Evolutionary conservation across 2,888 invertebrate species (phyloP).

Genomic region (Phalangium opilio): DNA sequence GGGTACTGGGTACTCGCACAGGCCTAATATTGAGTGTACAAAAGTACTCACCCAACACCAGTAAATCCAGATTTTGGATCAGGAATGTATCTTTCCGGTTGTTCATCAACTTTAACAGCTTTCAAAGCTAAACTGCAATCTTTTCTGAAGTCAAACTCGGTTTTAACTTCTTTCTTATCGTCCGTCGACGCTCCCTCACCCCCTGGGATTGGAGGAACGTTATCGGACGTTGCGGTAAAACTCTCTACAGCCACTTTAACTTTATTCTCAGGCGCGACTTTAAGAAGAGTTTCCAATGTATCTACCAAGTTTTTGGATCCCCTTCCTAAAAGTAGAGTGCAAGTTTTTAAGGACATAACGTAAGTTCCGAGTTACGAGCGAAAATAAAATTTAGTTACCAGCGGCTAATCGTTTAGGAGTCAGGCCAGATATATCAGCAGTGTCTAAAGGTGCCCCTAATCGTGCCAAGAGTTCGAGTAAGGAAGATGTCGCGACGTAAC

Average conservation of each 20-base stretch:
- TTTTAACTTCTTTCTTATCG: no score
- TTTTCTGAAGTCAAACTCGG: slow-evolving; percentile 21
- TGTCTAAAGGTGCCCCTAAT: slow-evolving; percentile 26
- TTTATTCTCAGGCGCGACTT: neutral
- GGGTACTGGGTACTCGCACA: no score
- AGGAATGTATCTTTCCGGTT: slow-evolving; percentile 23
- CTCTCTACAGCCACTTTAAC: neutral
- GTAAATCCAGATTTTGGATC: slow-evolving; percentile 25
- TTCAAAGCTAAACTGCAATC: slow-evolving; percentile 26
- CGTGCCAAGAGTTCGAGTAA: slow-evolving; percentile 27
- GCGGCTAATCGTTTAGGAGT: slow-evolving; percentile 21
- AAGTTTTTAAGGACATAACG: no score
- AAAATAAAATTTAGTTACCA: slow-evolving; percentile 11
- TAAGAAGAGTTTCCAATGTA: neutral
- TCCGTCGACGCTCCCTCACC: no score
- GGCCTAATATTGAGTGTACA: no score
- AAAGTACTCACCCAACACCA: slow-evolving; percentile 10
- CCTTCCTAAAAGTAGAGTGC: no score
- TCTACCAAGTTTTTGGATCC: neutral
- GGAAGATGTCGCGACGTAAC: slow-evolving; percentile 29
- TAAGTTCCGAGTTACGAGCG: slow-evolving; percentile 17
- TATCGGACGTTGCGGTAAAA: neutral
- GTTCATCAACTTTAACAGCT: slow-evolving; percentile 20
- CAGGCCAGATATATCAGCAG: slow-evolving; percentile 24
- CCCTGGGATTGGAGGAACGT: no score